phyloP scores from a whole-genome alignment of 2,797 vertebrate species.

The Eospalax fontanierii region DNA sequence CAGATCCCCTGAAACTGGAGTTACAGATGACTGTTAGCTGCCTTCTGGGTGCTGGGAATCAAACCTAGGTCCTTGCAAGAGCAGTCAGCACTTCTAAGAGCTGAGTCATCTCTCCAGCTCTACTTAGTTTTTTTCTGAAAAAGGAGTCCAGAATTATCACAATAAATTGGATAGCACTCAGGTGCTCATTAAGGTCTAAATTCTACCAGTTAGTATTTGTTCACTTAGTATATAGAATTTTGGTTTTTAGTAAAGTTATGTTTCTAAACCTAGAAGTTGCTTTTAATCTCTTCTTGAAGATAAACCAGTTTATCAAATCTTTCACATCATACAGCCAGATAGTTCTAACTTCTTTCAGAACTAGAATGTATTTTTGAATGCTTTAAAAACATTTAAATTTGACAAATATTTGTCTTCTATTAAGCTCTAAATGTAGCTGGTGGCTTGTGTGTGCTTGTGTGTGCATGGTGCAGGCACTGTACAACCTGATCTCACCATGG shows the following conservation, averaged over 20 bases:
- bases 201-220: slow-evolving; percentile 10
- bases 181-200: slow-evolving; percentile 29
- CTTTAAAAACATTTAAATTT: background rate
- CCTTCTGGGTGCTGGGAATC: too few species aligned
- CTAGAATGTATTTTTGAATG: slow-evolving; percentile 53
- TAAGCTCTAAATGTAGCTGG: slow-evolving; percentile 10
- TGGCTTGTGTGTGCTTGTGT: background rate
- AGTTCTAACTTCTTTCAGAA: background rate
- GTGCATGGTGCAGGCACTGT: background rate
- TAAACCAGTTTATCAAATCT: slow-evolving; percentile 26
- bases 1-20: too few species aligned
- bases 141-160: slow-evolving; percentile 18
- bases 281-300: slow-evolving; percentile 54
- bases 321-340: slow-evolving; percentile 28
- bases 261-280: slow-evolving; percentile 35
- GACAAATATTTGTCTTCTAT: slow-evolving; percentile 15
- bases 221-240: background rate
- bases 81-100: too few species aligned
- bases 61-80: too few species aligned
- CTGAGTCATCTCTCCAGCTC: too few species aligned
- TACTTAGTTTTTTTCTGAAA: too few species aligned
- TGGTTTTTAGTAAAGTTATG: background rate
- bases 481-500: background rate
- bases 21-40: too few species aligned
- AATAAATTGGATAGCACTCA: background rate